phyloP scores from a whole-genome alignment of 2,113 vertebrate species.

The Gobio gobio region DNA sequence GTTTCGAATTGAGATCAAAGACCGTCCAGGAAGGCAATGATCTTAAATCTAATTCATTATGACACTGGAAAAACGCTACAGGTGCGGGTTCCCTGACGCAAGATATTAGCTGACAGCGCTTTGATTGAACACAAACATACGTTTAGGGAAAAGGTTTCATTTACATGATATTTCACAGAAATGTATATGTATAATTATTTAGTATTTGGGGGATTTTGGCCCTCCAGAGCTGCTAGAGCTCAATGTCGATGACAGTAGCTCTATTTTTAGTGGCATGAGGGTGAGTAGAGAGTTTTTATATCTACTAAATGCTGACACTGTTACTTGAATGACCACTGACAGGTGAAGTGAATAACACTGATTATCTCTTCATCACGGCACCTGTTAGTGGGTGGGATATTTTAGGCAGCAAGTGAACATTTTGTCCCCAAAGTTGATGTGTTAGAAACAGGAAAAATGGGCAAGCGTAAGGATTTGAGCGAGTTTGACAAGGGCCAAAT shows the following conservation, averaged over 20 bases:
- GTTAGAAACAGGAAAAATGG: too few species aligned
- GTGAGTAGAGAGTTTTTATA: neutral
- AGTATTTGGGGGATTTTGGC: neutral
- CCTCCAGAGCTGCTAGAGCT: conserved; percentile 20
- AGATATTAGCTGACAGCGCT: neutral
- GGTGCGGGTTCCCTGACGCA: neutral
- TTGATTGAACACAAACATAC: conserved; percentile 2
- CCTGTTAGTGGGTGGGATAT: too few species aligned
- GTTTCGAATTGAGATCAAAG: neutral
- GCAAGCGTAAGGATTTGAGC: too few species aligned
- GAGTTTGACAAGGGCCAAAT: too few species aligned
- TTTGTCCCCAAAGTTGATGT: too few species aligned
- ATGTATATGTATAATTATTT: neutral
- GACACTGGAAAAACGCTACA: neutral
- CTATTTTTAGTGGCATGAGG: neutral
- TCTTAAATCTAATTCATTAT: conserved; percentile 18
- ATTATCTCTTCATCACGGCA: too few species aligned
- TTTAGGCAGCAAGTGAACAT: too few species aligned
- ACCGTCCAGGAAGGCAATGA: neutral
- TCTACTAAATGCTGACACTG: neutral
- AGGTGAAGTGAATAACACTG: too few species aligned
- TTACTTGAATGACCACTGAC: neutral
- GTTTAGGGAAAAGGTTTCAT: neutral
- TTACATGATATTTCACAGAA: conserved; percentile 14
- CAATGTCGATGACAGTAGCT: neutral